Base-by-base conservation (phyloP, 2,888 invertebrate genomes). In the Drosophila helvetica region DNA sequence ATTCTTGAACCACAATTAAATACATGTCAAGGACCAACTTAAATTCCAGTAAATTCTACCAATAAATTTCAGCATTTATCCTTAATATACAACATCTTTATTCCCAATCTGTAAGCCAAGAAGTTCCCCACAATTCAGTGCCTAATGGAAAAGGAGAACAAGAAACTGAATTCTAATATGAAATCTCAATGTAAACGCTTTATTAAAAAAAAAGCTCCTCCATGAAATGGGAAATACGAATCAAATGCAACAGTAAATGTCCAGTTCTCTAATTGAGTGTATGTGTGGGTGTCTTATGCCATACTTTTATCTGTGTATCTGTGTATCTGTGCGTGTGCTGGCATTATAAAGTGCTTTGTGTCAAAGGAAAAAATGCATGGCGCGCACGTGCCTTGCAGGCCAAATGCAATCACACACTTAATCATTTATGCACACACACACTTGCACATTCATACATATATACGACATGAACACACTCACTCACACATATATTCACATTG, bases 281-380 rank as follows among this genome's bases (percentile, higher is more conserved):
- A 30, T 50, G 45, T 15, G 52, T 15, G 19, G 12, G 12, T 38
- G 7, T 38, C 6, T 15, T 38, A 15, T 22, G 51, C 33, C 38
- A 30, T 46, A 61, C 38, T 43, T 43, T 55, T 57, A 55, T 48
- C 47, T n/a, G 15, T 38, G 38, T n/a, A 15, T 22, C 22, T 4
- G 6, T 22, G 22, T 22, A 22, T 15, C 38, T 33, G 42, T 45
- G 43, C 30, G 45, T 22, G 56, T 33, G 50, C 38, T 43, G 48
- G 61, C 74, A 75, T 77, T 88, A 86, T 83, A 86, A 83, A 83
- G 84, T 75, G 78, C 84, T 88, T 83, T 83, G 76, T 80, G 83
- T 83, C 88, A 83, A 83, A 88, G 67, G 72, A 47, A 79, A 75
- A 88, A 83, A 88, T 86, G 77, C 88, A 83, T 86, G 54, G 75